A percentile compares a stretch with the other conserved stretches of the same genome.
phyloP scores from a whole-genome alignment of 2,113 vertebrate genomes.

The Pterocles orientalis region DNA sequence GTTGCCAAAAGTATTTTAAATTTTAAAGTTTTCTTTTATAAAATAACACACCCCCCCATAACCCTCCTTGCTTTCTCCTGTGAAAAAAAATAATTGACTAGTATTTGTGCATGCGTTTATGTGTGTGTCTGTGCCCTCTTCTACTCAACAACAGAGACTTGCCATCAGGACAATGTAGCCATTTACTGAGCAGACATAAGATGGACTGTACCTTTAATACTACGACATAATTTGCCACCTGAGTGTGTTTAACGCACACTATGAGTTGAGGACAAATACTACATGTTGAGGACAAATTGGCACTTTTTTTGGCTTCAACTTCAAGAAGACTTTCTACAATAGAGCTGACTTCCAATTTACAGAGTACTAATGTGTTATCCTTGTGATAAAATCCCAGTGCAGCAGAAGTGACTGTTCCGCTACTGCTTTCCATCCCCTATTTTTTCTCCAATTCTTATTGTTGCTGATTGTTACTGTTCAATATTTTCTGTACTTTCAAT shows the following conservation, averaged over 20 bases:
- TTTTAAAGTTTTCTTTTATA: neutral
- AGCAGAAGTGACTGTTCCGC: neutral
- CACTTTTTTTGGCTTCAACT: neutral
- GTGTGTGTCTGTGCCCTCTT: neutral
- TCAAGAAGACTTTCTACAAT: neutral
- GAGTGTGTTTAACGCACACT: neutral
- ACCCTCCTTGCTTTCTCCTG: neutral
- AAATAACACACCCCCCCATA: neutral
- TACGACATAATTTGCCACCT: neutral
- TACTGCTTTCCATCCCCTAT: neutral
- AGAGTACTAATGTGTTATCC: neutral
- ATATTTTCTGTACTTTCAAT: neutral
- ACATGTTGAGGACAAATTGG: neutral
- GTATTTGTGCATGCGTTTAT: accelerated
- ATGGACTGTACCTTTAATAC: neutral
- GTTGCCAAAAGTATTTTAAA: neutral
- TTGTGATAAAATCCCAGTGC: neutral
- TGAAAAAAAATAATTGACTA: neutral
- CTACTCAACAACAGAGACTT: neutral
- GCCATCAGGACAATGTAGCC: neutral
- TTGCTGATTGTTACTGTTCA: neutral
- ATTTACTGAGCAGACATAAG: neutral
- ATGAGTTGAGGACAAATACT: neutral
- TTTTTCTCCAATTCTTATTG: neutral
- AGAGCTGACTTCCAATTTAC: neutral